Evolutionary conservation across 1,140 invertebrate species (phyloP).

Genomic region (Mycetomoellerius zeteki): DNA sequence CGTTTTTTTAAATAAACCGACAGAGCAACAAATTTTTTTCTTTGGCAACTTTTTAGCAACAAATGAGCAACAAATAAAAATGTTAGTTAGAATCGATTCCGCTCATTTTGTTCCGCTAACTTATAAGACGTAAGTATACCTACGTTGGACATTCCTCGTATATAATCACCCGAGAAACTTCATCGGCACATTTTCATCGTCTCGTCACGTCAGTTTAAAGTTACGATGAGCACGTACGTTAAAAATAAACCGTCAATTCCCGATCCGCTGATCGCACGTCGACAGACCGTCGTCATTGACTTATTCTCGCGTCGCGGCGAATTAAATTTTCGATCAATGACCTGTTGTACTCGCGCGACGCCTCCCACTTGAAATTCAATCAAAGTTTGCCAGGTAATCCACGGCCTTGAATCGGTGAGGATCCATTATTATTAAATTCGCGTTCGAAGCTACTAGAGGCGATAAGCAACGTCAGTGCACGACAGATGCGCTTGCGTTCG

Average conservation of each 20-base stretch:
- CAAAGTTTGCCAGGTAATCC: constrained; percentile 65
- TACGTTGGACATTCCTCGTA: constrained; percentile 1
- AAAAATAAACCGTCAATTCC: constrained; percentile 22
- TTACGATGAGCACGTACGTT: background rate
- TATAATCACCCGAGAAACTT: constrained; percentile 16
- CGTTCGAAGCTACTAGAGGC: constrained; percentile 21
- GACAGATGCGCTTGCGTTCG: constrained; percentile 37
- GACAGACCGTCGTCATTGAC: background rate
- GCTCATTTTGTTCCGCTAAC: too few relatives aligned
- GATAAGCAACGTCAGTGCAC: constrained; percentile 41
- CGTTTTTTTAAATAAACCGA: too few relatives aligned
- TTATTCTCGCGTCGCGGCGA: constrained; percentile 22
- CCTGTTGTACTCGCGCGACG: constrained; percentile 57
- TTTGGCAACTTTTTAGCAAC: too few relatives aligned
- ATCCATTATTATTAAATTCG: constrained; percentile 67
- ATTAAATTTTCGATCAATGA: constrained; percentile 61
- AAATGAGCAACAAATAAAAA: too few relatives aligned
- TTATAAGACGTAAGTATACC: too few relatives aligned
- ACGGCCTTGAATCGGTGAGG: constrained; percentile 64
- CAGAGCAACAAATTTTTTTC: too few relatives aligned
- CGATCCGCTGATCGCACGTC: constrained; percentile 20
- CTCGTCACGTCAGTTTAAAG: background rate
- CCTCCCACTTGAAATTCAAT: constrained; percentile 64
- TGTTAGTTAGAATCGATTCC: too few relatives aligned
- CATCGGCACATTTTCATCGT: constrained; percentile 19